Percentiles rank a stretch among this genome's conserved stretches.
Evolutionary conservation across 2,888 invertebrate genomes (phyloP).

Genomic region (Callinectes sapidus): DNA sequence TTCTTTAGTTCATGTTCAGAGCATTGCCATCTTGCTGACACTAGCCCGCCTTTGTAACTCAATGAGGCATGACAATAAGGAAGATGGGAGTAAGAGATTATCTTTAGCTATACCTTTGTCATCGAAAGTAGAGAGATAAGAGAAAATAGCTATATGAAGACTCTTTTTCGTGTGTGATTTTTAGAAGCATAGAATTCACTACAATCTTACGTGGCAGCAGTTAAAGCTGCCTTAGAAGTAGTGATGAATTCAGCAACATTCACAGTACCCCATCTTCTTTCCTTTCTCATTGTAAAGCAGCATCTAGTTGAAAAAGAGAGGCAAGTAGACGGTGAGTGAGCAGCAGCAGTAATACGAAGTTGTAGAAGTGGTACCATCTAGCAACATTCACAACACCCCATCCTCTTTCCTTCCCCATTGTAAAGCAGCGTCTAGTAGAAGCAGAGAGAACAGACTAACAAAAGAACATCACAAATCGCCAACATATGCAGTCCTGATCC

Average conservation of each 20-base stretch:
- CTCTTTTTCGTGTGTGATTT: neutral
- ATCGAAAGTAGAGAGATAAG: neutral
- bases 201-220: neutral
- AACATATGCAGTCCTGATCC: conserved; percentile 31
- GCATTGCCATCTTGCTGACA: neutral
- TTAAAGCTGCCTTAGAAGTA: too few species aligned
- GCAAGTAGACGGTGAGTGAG: neutral
- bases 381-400: neutral
- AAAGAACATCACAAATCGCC: conserved; percentile 36
- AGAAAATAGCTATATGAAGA: neutral
- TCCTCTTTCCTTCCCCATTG: neutral
- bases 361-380: neutral
- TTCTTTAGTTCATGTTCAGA: neutral
- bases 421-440: neutral
- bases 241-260: too few species aligned
- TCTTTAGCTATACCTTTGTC: neutral
- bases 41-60: neutral
- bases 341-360: neutral
- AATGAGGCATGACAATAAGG: neutral
- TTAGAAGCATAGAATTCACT: neutral
- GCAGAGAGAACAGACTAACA: neutral
- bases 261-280: neutral
- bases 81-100: neutral
- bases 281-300: neutral
- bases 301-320: neutral